These are phyloP conservation scores for Podarcis cretensis DNA, from an alignment of 2,113 vertebrate genomes.

Conservation along the genomic window DNA sequence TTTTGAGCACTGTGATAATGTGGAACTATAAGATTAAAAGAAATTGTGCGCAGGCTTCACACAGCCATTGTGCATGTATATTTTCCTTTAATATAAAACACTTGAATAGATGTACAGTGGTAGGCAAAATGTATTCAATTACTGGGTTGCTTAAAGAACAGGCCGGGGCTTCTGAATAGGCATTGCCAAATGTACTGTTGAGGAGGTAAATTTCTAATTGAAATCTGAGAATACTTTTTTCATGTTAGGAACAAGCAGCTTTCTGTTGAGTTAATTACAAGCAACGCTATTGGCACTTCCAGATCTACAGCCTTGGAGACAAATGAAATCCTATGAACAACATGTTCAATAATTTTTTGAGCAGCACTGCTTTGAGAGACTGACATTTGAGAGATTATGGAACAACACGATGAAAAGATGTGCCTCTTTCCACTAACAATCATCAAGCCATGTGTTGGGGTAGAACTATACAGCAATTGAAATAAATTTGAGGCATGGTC, in stretches of 20 bases:
- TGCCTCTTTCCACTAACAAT: background rate
- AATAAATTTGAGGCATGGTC: background rate
- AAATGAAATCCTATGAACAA: background rate
- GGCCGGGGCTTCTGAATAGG: background rate
- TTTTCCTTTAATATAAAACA: constrained; percentile 37
- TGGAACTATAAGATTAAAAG: constrained; percentile 27
- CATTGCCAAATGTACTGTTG: constrained; percentile 24
- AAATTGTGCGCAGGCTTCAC: constrained; percentile 14
- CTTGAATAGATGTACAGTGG: constrained; percentile 5
- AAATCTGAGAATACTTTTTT: background rate
- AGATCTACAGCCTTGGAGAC: background rate
- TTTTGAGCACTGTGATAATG: background rate
- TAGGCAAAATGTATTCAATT: constrained; percentile 10
- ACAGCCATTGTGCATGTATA: constrained; percentile 12
- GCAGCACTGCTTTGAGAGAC: background rate
- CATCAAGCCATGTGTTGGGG: background rate
- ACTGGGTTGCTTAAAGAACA: background rate
- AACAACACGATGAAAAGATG: background rate
- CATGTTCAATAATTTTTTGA: background rate
- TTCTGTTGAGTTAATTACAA: constrained; percentile 11
- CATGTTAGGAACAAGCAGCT: background rate
- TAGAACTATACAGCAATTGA: background rate
- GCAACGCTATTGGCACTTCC: background rate
- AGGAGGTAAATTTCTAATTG: background rate
- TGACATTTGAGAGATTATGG: background rate